Conservation (phyloP, 2,797 vertebrate species). For the Podarcis lilfordi region DNA sequence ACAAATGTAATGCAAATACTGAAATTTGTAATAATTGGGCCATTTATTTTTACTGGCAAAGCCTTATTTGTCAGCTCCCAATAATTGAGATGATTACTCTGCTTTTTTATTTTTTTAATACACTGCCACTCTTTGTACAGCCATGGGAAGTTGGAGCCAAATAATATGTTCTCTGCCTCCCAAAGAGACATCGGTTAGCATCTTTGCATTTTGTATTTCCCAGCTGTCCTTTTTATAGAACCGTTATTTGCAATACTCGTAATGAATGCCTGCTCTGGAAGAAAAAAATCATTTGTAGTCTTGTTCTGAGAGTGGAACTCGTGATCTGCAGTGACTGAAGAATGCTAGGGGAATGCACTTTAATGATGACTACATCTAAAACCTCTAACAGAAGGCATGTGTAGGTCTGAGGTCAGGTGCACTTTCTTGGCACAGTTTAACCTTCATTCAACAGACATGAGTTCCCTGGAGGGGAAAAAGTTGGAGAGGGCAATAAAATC, state of each 20-base stretch:
- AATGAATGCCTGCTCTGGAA: constrained; percentile 45
- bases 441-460: constrained; percentile 72
- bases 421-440: constrained; percentile 71
- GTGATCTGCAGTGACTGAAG: constrained; percentile 63
- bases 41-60: constrained; percentile 36
- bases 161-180: constrained; percentile 38
- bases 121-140: constrained; percentile 55
- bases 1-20: constrained; percentile 68
- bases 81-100: constrained; percentile 62
- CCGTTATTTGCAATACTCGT: constrained; percentile 54
- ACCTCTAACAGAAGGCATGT: constrained; percentile 85
- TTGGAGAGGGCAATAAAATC: constrained; percentile 70
- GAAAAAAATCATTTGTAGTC: constrained; percentile 48
- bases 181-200: constrained; percentile 54
- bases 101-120: constrained; percentile 38
- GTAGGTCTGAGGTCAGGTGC: constrained; percentile 87
- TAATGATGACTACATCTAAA: constrained; percentile 93
- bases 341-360: constrained; percentile 77
- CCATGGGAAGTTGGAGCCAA: constrained; percentile 59
- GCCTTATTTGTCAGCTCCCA: constrained; percentile 47
- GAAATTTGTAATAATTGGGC: constrained; percentile 61
- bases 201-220: constrained; percentile 66
- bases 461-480: constrained; percentile 42
- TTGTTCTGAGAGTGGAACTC: constrained; percentile 57
- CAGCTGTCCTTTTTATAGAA: constrained; percentile 65